A percentile compares a stretch with the other conserved stretches of the same genome.
phyloP scores from a whole-genome alignment of 2,797 vertebrate species.

The Pseudomugil tenellus region DNA sequence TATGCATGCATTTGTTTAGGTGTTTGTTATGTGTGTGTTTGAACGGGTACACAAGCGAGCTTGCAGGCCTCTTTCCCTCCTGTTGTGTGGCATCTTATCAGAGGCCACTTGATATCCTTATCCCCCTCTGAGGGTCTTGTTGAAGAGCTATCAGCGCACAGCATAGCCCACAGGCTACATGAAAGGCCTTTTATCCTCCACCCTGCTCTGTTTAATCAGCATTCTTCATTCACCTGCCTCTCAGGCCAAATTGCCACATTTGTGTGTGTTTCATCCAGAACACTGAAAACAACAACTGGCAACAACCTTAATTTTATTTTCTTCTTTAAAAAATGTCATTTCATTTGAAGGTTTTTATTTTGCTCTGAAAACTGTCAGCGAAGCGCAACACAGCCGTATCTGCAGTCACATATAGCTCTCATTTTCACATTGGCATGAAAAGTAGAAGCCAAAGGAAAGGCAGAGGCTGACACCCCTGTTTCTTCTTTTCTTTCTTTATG shows the following conservation, averaged over 20 bases:
- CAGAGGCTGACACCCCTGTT: constrained; percentile 77
- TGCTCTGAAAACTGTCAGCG: constrained; percentile 62
- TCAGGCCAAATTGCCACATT: constrained; percentile 69
- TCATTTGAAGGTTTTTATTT: constrained; percentile 63
- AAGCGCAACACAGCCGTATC: constrained; percentile 17
- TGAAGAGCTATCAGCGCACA: constrained; percentile 68
- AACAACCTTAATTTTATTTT: constrained; percentile 12
- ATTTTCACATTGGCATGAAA: constrained; percentile 68
- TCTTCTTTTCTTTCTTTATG: constrained; percentile 81
- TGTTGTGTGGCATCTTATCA: constrained; percentile 64
- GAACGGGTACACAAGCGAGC: constrained; percentile 30
- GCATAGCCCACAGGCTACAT: constrained; percentile 62
- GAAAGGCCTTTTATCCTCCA: constrained; percentile 73
- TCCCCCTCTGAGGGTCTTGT: constrained; percentile 65
- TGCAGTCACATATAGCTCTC: constrained; percentile 22
- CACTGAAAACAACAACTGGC: constrained; percentile 37
- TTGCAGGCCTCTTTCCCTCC: constrained; percentile 42
- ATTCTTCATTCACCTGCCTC: constrained; percentile 70
- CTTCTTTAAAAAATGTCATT: constrained; percentile 26
- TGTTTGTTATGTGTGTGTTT: constrained; percentile 57
- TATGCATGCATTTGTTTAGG: constrained; percentile 52
- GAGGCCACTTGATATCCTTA: constrained; percentile 71
- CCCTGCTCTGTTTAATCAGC: constrained; percentile 71
- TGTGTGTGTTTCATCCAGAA: constrained; percentile 51
- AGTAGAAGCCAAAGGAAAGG: constrained; percentile 60